Conservation (phyloP, 1,140 invertebrate species). For the Magallana angulata region DNA sequence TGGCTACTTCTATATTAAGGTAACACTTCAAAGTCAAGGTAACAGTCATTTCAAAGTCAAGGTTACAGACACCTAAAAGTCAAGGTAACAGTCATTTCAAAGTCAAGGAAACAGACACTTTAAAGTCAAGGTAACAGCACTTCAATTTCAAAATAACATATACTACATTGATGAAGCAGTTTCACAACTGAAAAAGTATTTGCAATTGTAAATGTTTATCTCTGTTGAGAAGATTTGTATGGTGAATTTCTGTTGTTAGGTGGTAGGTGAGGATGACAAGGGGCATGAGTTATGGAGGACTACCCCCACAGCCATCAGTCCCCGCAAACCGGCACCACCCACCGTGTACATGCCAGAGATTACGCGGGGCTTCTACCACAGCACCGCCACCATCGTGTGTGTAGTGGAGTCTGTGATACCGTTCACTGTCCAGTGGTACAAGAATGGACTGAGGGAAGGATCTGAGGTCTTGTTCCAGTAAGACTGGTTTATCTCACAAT, state of each 20-base stretch:
- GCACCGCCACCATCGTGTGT: constrained; percentile 79
- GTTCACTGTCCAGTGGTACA: constrained; percentile 81
- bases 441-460: constrained; percentile 74
- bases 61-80: too few relatives aligned
- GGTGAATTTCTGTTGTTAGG: constrained; percentile 61
- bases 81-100: too few relatives aligned
- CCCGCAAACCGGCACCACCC: constrained; percentile 69
- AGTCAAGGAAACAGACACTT: too few relatives aligned
- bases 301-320: constrained; percentile 76
- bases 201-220: too few relatives aligned
- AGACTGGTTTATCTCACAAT: not conserved
- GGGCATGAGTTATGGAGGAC: constrained; percentile 73
- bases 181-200: too few relatives aligned
- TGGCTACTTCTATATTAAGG: constrained; percentile 82
- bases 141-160: too few relatives aligned
- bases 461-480: constrained; percentile 53
- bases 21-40: constrained; percentile 60
- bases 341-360: constrained; percentile 74
- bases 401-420: constrained; percentile 81
- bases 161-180: too few relatives aligned
- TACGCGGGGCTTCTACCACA: constrained; percentile 72
- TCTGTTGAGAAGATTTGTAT: too few relatives aligned
- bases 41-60: too few relatives aligned
- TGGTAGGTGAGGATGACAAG: constrained; percentile 73
- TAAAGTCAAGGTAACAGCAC: too few relatives aligned